Evolutionary conservation across 2,888 invertebrate genomes (phyloP).

Genomic region (Alsophila aescularia): DNA sequence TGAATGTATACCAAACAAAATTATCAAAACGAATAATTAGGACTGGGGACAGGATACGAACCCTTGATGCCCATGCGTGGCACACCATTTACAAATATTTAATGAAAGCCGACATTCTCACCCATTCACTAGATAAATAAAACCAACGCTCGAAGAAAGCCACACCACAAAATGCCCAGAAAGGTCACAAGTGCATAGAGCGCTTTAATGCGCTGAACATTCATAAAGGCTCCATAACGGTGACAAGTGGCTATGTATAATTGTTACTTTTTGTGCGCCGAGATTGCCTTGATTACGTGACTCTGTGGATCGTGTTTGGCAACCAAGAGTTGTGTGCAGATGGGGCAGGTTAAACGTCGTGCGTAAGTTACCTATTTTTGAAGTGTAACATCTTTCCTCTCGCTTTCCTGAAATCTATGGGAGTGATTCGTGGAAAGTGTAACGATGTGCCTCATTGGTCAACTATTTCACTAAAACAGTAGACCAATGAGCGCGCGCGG

Average conservation of each 20-base stretch:
- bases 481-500: too few species aligned
- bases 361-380: background rate
- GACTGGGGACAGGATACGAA: too few species aligned
- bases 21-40: too few species aligned
- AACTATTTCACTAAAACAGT: too few species aligned
- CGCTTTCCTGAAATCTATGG: too few species aligned
- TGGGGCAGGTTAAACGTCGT: background rate
- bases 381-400: too few species aligned
- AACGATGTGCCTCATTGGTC: too few species aligned
- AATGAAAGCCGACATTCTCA: too few species aligned
- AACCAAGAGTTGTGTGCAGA: conserved; percentile 40
- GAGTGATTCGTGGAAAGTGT: too few species aligned
- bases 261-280: conserved; percentile 76
- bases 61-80: too few species aligned
- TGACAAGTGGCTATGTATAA: conserved; percentile 69
- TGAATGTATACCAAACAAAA: too few species aligned
- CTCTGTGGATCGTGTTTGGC: conserved; percentile 50
- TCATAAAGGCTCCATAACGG: conserved; percentile 18
- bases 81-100: too few species aligned
- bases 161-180: background rate
- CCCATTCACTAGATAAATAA: background rate
- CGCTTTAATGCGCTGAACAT: conserved; percentile 6
- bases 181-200: background rate
- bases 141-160: background rate
- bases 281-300: conserved; percentile 75